A percentile compares a stretch with the other conserved stretches of the same genome.
Conservation (phyloP, 1,140 invertebrate genomes). For the Drosophila rhopaloa region DNA sequence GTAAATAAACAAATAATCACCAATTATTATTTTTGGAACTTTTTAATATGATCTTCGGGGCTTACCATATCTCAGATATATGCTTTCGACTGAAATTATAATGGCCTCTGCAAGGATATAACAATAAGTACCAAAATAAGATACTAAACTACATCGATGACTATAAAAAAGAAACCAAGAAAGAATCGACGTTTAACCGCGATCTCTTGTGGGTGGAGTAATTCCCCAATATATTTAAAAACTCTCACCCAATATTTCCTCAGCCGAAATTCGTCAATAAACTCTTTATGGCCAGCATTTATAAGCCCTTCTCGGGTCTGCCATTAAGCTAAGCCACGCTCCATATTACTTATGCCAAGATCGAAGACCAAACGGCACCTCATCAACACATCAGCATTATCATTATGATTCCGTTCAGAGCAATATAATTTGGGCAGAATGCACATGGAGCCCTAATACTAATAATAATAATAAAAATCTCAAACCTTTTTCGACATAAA, state of each 20-base stretch:
- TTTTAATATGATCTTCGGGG: too few relatives aligned
- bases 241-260: slow-evolving; percentile 11
- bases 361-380: slow-evolving; percentile 72
- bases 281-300: slow-evolving; percentile 28
- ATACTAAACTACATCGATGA: too few relatives aligned
- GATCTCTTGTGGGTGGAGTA: too few relatives aligned
- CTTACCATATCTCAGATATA: too few relatives aligned
- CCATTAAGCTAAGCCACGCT: slow-evolving; percentile 44
- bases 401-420: slow-evolving; percentile 60
- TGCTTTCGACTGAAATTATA: too few relatives aligned
- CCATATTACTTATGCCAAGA: slow-evolving; percentile 48
- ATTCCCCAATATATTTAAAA: background rate
- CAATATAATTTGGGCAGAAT: slow-evolving; percentile 37
- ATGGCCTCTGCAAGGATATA: too few relatives aligned
- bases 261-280: slow-evolving; percentile 30
- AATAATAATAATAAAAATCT: slow-evolving; percentile 63
- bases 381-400: slow-evolving; percentile 82
- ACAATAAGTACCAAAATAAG: too few relatives aligned
- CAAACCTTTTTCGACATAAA: slow-evolving; percentile 50
- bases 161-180: too few relatives aligned
- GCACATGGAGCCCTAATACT: slow-evolving; percentile 18
- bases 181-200: too few relatives aligned
- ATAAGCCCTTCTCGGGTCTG: slow-evolving; percentile 20
- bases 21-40: too few relatives aligned
- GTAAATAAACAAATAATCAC: too few relatives aligned